Conservation (phyloP, 2,888 invertebrate genomes). For the Drosophila silvestris region DNA sequence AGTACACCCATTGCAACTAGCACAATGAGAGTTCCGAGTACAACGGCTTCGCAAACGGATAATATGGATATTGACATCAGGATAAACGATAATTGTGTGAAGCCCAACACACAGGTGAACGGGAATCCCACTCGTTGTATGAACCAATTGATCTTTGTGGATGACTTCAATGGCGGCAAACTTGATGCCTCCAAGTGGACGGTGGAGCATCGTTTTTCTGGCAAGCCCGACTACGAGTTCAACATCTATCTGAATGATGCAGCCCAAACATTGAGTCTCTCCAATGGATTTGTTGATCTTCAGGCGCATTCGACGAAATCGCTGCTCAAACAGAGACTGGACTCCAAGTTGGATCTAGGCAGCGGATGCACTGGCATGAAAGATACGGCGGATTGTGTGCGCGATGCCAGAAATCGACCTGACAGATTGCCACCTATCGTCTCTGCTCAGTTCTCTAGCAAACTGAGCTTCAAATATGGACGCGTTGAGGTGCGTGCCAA, state of each 20-base stretch:
- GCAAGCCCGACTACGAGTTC: constrained; percentile 81
- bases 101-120: constrained; percentile 61
- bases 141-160: constrained; percentile 80
- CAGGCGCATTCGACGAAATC: constrained; percentile 64
- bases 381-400: constrained; percentile 72
- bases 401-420: constrained; percentile 48
- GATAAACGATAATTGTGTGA: constrained; percentile 28
- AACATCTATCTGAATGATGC: constrained; percentile 61
- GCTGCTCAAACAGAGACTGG: constrained; percentile 45
- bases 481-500: constrained; percentile 89
- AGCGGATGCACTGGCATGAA: constrained; percentile 76
- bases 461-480: constrained; percentile 89
- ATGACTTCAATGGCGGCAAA: constrained; percentile 69
- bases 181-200: constrained; percentile 77
- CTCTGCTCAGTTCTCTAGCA: constrained; percentile 88
- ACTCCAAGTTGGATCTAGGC: constrained; percentile 66
- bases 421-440: constrained; percentile 89
- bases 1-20: not conserved
- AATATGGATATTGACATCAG: constrained; percentile 45
- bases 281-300: constrained; percentile 65
- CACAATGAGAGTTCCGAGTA: not conserved
- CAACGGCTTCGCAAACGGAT: constrained; percentile 14
- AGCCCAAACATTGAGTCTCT: constrained; percentile 53
- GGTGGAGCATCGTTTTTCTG: constrained; percentile 78
- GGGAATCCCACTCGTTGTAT: constrained; percentile 70